Percentiles rank a stretch among this genome's conserved stretches.
Conservation (phyloP, 2,797 vertebrate genomes). For the Hydrocynus forskahlii region DNA sequence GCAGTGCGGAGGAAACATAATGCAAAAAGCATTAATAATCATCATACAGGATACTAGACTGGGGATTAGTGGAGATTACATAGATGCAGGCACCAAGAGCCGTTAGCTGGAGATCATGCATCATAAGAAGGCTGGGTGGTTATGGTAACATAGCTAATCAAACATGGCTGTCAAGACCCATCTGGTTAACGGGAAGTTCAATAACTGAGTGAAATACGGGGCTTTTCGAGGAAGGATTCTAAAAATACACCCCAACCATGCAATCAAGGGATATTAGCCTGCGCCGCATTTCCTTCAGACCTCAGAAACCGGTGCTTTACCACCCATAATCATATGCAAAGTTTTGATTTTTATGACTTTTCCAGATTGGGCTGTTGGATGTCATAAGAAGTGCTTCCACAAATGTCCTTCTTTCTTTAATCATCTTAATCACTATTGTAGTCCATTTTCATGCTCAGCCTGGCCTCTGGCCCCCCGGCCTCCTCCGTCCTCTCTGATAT, state of each 20-base stretch:
- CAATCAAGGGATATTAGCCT: conserved; percentile 38
- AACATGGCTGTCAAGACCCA: conserved; percentile 41
- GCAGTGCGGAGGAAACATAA: conserved; percentile 59
- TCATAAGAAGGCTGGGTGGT: conserved; percentile 56
- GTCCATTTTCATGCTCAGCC: conserved; percentile 81
- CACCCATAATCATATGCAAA: conserved; percentile 33
- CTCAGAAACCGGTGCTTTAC: conserved; percentile 24
- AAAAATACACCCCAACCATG: conserved; percentile 36
- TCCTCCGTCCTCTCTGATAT: conserved; percentile 73
- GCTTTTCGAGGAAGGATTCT: conserved; percentile 35
- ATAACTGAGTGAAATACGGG: conserved; percentile 42
- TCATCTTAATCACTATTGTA: conserved; percentile 85
- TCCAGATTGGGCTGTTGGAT: conserved; percentile 44
- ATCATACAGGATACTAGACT: conserved; percentile 40
- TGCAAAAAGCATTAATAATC: conserved; percentile 67
- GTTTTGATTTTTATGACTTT: conserved; percentile 39
- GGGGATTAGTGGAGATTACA: conserved; percentile 58
- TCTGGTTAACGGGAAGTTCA: conserved; percentile 49
- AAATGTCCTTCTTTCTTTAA: conserved; percentile 74
- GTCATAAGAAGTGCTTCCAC: conserved; percentile 58
- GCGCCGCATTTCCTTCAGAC: conserved; percentile 22
- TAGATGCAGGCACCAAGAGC: conserved; percentile 34
- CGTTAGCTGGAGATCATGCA: conserved; percentile 49
- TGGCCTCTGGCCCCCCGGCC: conserved; percentile 78
- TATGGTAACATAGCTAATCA: conserved; percentile 58